Evolutionary conservation across 2,888 invertebrate genomes (phyloP).

Genomic region (Nephrotoma flavescens): DNA sequence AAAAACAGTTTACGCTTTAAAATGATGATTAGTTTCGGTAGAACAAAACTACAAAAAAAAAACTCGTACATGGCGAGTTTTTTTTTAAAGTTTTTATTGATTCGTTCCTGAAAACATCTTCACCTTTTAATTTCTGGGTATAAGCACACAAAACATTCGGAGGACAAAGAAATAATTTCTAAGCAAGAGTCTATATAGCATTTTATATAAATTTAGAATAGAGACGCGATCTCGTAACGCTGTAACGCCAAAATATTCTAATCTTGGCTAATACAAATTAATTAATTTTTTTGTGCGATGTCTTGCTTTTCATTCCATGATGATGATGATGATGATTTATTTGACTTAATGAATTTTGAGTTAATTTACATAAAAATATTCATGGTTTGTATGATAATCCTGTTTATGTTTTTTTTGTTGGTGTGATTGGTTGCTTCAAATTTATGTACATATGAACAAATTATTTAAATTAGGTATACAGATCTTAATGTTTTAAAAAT

Average conservation of each 20-base stretch:
- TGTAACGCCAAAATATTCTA: not conserved
- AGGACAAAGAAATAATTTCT: not conserved
- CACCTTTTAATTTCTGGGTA: not conserved
- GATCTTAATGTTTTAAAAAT: not conserved
- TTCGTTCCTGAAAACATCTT: not conserved
- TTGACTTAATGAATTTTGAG: not conserved
- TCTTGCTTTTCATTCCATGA: not conserved
- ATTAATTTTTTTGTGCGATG: not conserved
- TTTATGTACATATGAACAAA: not conserved
- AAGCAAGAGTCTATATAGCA: not conserved
- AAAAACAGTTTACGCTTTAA: slow-evolving; percentile 16
- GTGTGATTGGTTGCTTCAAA: not conserved
- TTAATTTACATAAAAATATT: not conserved
- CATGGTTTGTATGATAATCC: not conserved
- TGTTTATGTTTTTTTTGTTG: not conserved
- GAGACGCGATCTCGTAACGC: not conserved
- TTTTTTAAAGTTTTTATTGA: not conserved
- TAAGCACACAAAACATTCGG: not conserved
- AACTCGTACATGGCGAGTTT: not conserved
- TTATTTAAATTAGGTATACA: not conserved
- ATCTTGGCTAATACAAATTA: not conserved
- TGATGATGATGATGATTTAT: not conserved
- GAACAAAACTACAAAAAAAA: not conserved
- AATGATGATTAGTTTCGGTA: slow-evolving; percentile 15
- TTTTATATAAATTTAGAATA: not conserved